A percentile compares a stretch with the other conserved stretches of the same genome.
These are phyloP conservation scores for Paramuricea clavata DNA, from an alignment of 92 coral and sea anemone species.

Conservation along the genomic window DNA sequence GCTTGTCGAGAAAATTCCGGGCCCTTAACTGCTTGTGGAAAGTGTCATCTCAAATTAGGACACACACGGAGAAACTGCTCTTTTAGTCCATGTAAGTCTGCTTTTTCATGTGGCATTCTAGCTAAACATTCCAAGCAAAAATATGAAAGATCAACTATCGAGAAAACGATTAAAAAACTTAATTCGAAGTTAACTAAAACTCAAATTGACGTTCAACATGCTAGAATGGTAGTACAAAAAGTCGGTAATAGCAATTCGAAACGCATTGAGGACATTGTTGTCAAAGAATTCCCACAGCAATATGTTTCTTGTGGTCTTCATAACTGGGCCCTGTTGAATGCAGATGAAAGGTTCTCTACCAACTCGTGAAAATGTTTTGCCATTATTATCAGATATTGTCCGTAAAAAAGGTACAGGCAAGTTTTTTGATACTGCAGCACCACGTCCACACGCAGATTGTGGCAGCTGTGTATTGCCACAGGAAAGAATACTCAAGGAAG, in stretches of 20 bases:
- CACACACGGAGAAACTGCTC: constrained; percentile 49
- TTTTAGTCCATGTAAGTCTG: constrained; percentile 54
- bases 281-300: constrained; percentile 54
- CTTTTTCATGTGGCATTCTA: constrained; percentile 44
- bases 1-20: constrained; percentile 51
- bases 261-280: constrained; percentile 47
- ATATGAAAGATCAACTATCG: constrained; percentile 5
- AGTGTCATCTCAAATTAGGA: constrained; percentile 60
- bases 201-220: constrained; percentile 33
- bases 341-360: constrained; percentile 53
- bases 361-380: constrained; percentile 43
- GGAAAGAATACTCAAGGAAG: too few relatives aligned
- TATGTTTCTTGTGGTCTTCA: constrained; percentile 31
- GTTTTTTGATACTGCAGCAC: too few relatives aligned
- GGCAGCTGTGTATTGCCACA: too few relatives aligned
- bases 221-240: constrained; percentile 47
- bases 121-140: constrained; percentile 40
- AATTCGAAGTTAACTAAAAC: constrained; percentile 28
- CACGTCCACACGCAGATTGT: too few relatives aligned
- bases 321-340: constrained; percentile 51
- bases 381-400: constrained; percentile 14
- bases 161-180: background rate
- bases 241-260: constrained; percentile 34
- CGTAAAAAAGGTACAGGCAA: too few relatives aligned
- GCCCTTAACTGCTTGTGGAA: constrained; percentile 42